Percentiles rank a stretch among this genome's conserved stretches.
Evolutionary conservation across 2,113 vertebrate genomes (phyloP).

Genomic region (Calypte anna): DNA sequence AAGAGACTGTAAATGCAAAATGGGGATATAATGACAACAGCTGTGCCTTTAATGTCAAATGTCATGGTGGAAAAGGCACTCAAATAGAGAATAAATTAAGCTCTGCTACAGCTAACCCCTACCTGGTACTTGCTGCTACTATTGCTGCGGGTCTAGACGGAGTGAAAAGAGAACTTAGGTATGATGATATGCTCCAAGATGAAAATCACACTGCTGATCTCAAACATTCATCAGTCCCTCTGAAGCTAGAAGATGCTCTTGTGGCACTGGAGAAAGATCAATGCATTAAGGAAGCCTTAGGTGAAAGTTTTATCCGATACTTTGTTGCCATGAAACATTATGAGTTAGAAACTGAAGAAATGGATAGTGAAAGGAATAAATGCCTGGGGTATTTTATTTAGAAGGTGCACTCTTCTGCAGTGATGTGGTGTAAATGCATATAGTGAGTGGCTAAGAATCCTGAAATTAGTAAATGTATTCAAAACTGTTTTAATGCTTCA

Average conservation of each 20-base stretch:
- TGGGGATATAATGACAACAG: constrained; percentile 91
- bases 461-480: not conserved
- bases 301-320: constrained; percentile 88
- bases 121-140: constrained; percentile 89
- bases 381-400: constrained; percentile 95
- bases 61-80: constrained; percentile 83
- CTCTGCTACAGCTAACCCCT: constrained; percentile 91
- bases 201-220: constrained; percentile 52
- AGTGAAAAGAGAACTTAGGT: constrained; percentile 75
- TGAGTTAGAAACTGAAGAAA: constrained; percentile 91
- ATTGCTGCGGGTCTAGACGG: constrained; percentile 92
- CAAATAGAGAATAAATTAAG: constrained; percentile 90
- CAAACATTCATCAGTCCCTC: constrained; percentile 78
- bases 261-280: constrained; percentile 82
- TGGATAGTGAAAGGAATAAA: constrained; percentile 89
- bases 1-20: constrained; percentile 79
- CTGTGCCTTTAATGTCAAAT: constrained; percentile 89
- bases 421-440: constrained; percentile 17
- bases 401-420: not conserved
- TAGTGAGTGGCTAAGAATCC: not conserved
- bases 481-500: not conserved
- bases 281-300: constrained; percentile 82
- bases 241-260: constrained; percentile 90
- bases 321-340: constrained; percentile 93
- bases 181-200: constrained; percentile 65